Evolutionary conservation across 2,113 vertebrate genomes (phyloP).

Genomic region (Epinephelus fuscoguttatus): DNA sequence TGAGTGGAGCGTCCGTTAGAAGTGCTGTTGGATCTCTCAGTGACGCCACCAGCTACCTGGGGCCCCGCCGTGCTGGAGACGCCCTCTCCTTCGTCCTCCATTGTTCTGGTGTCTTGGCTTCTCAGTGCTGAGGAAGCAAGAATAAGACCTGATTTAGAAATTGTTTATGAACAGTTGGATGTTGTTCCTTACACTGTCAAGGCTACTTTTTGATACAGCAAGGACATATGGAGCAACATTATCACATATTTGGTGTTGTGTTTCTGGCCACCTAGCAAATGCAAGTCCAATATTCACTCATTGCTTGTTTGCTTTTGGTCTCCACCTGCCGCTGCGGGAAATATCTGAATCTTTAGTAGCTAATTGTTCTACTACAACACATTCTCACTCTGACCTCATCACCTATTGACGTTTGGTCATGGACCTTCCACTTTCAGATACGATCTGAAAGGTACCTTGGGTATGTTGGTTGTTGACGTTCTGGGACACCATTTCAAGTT

Average conservation of each 20-base stretch:
- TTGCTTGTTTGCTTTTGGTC: not conserved
- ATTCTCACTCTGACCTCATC: too few species aligned
- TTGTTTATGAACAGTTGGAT: not conserved
- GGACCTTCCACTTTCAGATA: too few species aligned
- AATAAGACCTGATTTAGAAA: not conserved
- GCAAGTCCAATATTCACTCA: too few species aligned
- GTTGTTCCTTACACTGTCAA: not conserved
- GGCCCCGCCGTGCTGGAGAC: slow-evolving; percentile 82
- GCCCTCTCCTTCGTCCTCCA: slow-evolving; percentile 77
- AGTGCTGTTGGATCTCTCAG: slow-evolving; percentile 89
- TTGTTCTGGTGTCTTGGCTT: slow-evolving; percentile 68
- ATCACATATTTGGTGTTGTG: not conserved
- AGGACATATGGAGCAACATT: not conserved
- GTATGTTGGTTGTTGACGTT: too few species aligned
- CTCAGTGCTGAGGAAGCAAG: slow-evolving; percentile 84
- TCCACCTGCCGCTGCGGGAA: not conserved
- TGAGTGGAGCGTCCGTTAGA: slow-evolving; percentile 88
- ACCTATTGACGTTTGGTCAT: too few species aligned
- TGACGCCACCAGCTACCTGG: slow-evolving; percentile 82
- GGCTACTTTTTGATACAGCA: not conserved
- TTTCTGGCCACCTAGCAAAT: not conserved
- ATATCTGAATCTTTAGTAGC: too few species aligned
- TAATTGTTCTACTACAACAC: too few species aligned
- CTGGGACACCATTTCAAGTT: too few species aligned
- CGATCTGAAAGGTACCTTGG: too few species aligned